Base-by-base conservation (phyloP, 2,113 vertebrate genomes). In the Columba livia region DNA sequence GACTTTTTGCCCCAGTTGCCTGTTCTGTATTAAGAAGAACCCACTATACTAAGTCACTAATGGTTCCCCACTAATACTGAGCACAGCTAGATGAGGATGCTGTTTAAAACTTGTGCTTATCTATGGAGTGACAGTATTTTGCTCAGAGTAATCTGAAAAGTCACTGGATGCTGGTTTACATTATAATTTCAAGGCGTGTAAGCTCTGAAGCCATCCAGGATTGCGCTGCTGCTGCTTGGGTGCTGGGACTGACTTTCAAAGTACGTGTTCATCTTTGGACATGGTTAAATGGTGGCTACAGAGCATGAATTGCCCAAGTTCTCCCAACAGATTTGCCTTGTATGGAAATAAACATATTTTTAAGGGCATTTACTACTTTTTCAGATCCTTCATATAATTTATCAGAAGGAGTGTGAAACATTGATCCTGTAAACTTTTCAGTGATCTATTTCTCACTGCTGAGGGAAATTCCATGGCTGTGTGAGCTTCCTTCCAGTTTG, bases 31-130 rank as follows among this genome's bases (percentile, higher is more conserved):
- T 61, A 54, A 44, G 70, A 56, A 61, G 7, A 47, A 16, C 44
- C 5, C 15, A 1, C 11, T 29, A 12, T 15, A 29, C 26, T 12
- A 50, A 69, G 29, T 15, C 66, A 31, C 17, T 84, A 29, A 14
- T 29, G 38, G 73, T 48, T 20, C 42, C 38, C 9, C 13, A 2
- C 12, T 1, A 1, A 5, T 6, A 3, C 6, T 36, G 53, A 56
- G 50, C 40, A 11, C 34, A 50, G 40, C 23, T 38, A 29, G 10
- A 5, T 26, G 23, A 72, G 12, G 20, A 36, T 25, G 40, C 38
- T 0, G 0, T 38, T 29, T 38, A 42, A 17, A 56, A n/a, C 19
- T 8, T 24, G 20, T 42, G n/a, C 58, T 21, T 47, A 0, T 38
- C 29, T 69, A 15, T 54, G 61, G 6, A 4, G 17, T 28, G 44